These are phyloP conservation scores for Rotaria socialis DNA, from an alignment of 2,888 invertebrate species.

Conservation along the genomic window DNA sequence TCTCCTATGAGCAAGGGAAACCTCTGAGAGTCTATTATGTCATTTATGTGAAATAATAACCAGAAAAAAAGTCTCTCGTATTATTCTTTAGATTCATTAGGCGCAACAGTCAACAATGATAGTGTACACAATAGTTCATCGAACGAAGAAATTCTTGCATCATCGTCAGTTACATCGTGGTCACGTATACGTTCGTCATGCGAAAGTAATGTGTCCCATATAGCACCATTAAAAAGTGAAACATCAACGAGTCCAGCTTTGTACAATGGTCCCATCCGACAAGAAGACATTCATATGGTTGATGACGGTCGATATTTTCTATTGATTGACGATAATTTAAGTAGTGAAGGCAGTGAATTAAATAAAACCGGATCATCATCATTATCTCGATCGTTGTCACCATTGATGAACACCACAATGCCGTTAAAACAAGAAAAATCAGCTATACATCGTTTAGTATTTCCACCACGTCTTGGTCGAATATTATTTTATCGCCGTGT, in stretches of 20 bases:
- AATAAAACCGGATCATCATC: not conserved
- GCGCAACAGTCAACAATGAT: not conserved
- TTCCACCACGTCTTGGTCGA: slow-evolving; percentile 18
- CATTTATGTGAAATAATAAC: too few species aligned
- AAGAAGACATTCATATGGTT: not conserved
- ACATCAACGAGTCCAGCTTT: not conserved
- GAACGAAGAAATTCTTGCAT: not conserved
- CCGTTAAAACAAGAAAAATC: not conserved
- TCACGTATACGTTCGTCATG: slow-evolving; percentile 30
- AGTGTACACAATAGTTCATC: not conserved
- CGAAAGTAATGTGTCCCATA: not conserved
- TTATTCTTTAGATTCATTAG: not conserved
- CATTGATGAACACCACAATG: not conserved
- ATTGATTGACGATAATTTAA: slow-evolving; percentile 9
- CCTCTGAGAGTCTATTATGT: not conserved
- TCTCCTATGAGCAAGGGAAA: too few species aligned
- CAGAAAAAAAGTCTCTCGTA: too few species aligned
- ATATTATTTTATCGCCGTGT: slow-evolving; percentile 15
- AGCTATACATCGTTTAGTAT: not conserved
- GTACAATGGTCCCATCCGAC: not conserved
- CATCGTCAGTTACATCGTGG: not conserved
- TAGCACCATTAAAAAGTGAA: not conserved
- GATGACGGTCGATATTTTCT: slow-evolving; percentile 29
- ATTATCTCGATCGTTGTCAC: not conserved
- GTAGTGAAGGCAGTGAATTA: not conserved